Base-by-base conservation (phyloP, 2,888 invertebrate species). In the Mantis religiosa region DNA sequence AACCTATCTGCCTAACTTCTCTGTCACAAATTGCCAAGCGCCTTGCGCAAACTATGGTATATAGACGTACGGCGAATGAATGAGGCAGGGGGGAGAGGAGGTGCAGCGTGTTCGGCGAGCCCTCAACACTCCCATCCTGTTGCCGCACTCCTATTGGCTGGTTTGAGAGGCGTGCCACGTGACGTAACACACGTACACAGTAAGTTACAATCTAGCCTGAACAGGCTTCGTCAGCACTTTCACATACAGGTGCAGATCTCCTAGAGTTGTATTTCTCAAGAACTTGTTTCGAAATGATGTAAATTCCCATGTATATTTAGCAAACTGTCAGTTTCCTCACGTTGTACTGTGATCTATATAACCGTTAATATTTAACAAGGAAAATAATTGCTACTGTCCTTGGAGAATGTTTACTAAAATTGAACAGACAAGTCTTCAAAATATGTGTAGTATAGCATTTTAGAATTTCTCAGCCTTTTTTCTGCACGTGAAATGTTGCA, bases 121-220 rank as follows among this genome's bases (percentile, higher is more conserved):
- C 88, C 85, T 20, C 84, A 27, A 88, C 88, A 88, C 88, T 81
- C 88, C 88, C 88, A 81, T 84, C 8, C 25, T 47, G 34, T 25
- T 71, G n/a, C 88, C 82, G 88, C 34, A 1, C 20, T 30, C 41
- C 84, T 54, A 88, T 88, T 88, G 88, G 88, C 15, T 81, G 12
- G 34, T 28, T 1, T 25, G 27, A 47, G 84, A 84, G 84, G 88
- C 88, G 88, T 71, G 47, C 54, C 88, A 6, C 28, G 83, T 71
- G 54, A 71, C 54, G 54, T 71, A 71, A 71, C 54, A 71, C 54
- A 20, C 15, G 20, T 71, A 71, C 54, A 71, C 54, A 71, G 54
- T 71, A 4, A 4, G 20, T 25, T 71, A 20, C 54, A 71, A 25
- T 20, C 54, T 71, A 71, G 54, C 54, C 54, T 71, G 54, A 71